These are phyloP conservation scores for Larimichthys polyactis DNA, from an alignment of 2,113 vertebrate species.

Conservation along the genomic window DNA sequence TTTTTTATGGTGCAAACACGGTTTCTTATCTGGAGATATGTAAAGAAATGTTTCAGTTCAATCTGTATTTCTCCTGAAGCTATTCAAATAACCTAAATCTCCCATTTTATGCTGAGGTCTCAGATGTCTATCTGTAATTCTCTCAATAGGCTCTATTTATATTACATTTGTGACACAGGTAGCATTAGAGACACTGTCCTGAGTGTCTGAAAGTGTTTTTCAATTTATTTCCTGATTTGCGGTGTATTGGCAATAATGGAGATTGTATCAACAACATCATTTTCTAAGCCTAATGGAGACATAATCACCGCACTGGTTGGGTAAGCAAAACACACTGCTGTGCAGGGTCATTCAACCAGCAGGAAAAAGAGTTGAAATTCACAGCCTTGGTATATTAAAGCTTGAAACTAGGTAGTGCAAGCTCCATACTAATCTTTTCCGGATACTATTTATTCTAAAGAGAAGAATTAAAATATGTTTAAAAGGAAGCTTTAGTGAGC, in stretches of 20 bases:
- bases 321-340: neutral
- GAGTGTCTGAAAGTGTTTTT: slow-evolving; percentile 1
- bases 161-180: slow-evolving; percentile 4
- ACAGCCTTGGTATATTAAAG: slow-evolving; percentile 12
- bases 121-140: slow-evolving; percentile 16
- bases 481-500: slow-evolving; percentile 17
- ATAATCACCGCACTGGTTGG: neutral
- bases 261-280: neutral
- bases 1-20: neutral
- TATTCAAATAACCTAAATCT: slow-evolving; percentile 13
- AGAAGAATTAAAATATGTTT: neutral
- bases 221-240: slow-evolving; percentile 4
- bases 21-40: slow-evolving; percentile 14
- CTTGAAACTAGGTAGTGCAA: neutral
- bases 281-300: slow-evolving; percentile 21
- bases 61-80: slow-evolving; percentile 7
- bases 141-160: slow-evolving; percentile 13
- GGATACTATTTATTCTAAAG: neutral
- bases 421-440: neutral
- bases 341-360: slow-evolving; percentile 25
- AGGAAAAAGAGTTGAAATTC: slow-evolving; percentile 24
- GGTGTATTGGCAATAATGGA: neutral
- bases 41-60: neutral
- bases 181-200: neutral
- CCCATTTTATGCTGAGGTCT: neutral